Conservation (phyloP, 2,797 vertebrate genomes). For the Protosalanx chinensis region DNA sequence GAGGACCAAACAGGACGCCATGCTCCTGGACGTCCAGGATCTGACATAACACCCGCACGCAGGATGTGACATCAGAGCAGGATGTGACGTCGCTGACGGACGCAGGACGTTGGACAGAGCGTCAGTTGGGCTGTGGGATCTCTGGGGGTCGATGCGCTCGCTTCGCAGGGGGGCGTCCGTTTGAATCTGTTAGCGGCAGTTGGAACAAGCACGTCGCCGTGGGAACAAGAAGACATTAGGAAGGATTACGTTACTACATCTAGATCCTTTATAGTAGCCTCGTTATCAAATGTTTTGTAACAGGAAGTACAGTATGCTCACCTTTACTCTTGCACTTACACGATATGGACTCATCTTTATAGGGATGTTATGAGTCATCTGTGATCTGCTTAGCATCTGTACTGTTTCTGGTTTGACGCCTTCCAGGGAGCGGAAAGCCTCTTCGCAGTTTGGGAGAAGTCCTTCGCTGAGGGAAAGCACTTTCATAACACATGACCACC, state of each 20-base stretch:
- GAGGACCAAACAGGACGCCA: constrained; percentile 70
- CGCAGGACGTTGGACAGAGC: not conserved
- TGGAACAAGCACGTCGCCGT: no score
- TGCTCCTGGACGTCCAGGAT: constrained; percentile 69
- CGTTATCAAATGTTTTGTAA: no score
- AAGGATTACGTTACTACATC: not conserved
- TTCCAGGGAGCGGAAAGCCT: not conserved
- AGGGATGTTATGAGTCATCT: not conserved
- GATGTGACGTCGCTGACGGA: not conserved
- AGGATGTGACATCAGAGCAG: constrained; percentile 8
- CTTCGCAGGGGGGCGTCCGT: not conserved
- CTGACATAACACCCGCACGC: constrained; percentile 48
- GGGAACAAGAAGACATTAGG: not conserved
- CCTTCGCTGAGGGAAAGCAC: not conserved
- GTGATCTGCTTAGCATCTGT: not conserved
- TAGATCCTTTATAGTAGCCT: not conserved
- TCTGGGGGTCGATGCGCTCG: not conserved
- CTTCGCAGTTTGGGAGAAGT: not conserved
- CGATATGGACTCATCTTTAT: not conserved
- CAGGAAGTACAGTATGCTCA: not conserved
- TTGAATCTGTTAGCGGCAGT: not conserved
- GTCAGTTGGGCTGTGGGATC: not conserved
- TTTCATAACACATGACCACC: not conserved
- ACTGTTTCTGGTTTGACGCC: not conserved
- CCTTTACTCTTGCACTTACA: not conserved